phyloP scores from a whole-genome alignment of 2,888 invertebrate species.

The Oxyteleia sp. region DNA sequence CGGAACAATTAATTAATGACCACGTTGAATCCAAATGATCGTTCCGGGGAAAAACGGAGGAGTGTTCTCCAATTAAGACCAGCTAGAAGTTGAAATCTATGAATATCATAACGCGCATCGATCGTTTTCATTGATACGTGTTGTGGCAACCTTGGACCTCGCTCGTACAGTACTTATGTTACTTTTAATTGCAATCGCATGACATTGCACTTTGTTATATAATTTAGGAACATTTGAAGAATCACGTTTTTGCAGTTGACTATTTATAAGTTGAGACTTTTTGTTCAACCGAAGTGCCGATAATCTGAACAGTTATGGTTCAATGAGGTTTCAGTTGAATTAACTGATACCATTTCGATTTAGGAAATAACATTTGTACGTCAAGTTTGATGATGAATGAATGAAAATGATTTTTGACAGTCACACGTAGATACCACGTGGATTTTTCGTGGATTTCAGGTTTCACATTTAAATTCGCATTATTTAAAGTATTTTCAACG shows the following conservation, averaged over 20 bases:
- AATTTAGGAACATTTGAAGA: constrained; percentile 62
- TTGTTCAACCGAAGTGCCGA: too few species aligned
- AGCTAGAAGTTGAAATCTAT: constrained; percentile 29
- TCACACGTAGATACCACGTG: too few species aligned
- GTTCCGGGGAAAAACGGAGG: neutral
- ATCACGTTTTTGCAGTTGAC: constrained; percentile 30
- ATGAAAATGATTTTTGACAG: too few species aligned
- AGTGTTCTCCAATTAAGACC: constrained; percentile 13
- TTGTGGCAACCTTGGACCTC: constrained; percentile 66
- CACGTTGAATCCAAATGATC: neutral
- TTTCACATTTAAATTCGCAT: too few species aligned
- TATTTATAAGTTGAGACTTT: constrained; percentile 31
- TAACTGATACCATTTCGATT: too few species aligned
- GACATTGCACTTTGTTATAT: constrained; percentile 70
- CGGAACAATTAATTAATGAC: constrained; percentile 1
- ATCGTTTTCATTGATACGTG: constrained; percentile 69
- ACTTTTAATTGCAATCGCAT: constrained; percentile 71
- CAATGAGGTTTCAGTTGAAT: too few species aligned
- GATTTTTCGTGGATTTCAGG: too few species aligned
- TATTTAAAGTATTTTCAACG: too few species aligned
- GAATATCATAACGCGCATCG: constrained; percentile 48
- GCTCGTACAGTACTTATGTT: constrained; percentile 45
- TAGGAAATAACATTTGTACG: too few species aligned
- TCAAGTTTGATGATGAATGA: too few species aligned
- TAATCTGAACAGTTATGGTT: too few species aligned